Evolutionary conservation across 2,888 invertebrate species (phyloP).

Genomic region (Drosophila subsilvestris): DNA sequence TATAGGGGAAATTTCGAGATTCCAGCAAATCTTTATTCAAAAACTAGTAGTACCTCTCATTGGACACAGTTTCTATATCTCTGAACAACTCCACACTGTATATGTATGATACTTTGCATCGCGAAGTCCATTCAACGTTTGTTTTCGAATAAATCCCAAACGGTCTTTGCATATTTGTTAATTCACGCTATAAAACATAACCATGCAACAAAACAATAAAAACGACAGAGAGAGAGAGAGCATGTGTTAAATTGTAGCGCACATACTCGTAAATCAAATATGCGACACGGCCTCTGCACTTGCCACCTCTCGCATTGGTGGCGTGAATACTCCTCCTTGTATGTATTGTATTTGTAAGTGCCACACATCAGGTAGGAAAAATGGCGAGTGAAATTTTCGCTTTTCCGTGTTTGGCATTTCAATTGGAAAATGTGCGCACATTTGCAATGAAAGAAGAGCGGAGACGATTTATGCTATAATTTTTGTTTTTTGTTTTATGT

Average conservation of each 20-base stretch:
- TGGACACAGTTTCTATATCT: background rate
- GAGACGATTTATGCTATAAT: slow-evolving; percentile 42
- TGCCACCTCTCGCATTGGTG: slow-evolving; percentile 35
- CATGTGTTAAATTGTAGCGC: slow-evolving; percentile 55
- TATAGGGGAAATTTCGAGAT: too few relatives aligned
- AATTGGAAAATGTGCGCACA: slow-evolving; percentile 76
- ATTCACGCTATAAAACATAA: slow-evolving; percentile 3
- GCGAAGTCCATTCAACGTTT: background rate
- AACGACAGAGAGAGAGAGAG: slow-evolving; percentile 49
- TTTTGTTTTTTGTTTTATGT: slow-evolving; percentile 42
- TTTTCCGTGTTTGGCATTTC: slow-evolving; percentile 75
- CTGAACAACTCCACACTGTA: background rate
- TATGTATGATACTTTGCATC: background rate
- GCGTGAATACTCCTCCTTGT: background rate
- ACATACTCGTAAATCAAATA: slow-evolving; percentile 67
- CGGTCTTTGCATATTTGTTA: slow-evolving; percentile 9
- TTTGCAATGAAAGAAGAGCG: slow-evolving; percentile 51
- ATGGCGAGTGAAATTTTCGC: slow-evolving; percentile 48
- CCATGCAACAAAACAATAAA: slow-evolving; percentile 41
- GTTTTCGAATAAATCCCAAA: background rate
- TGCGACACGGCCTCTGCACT: slow-evolving; percentile 56
- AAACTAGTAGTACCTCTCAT: too few relatives aligned
- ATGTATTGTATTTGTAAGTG: too few relatives aligned
- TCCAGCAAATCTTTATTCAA: too few relatives aligned
- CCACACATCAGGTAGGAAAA: slow-evolving; percentile 36